These are phyloP conservation scores for Chelonus formosanus DNA, from an alignment of 2,888 invertebrate species.

Conservation along the genomic window DNA sequence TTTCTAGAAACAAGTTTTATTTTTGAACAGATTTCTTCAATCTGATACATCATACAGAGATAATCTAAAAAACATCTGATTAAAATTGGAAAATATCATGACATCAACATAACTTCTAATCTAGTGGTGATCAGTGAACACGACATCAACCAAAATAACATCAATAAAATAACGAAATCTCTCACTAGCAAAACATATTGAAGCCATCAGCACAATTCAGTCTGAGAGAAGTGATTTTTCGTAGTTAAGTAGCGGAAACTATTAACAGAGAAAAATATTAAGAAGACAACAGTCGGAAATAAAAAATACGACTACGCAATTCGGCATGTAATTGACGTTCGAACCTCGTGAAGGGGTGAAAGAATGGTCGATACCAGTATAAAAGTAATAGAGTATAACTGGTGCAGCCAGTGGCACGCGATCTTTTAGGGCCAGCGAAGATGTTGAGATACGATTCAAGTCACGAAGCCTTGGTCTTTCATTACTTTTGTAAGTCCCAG, in stretches of 20 bases:
- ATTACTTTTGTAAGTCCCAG: conserved; percentile 29
- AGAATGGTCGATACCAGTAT: conserved; percentile 54
- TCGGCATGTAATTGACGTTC: conserved; percentile 35
- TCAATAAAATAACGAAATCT: no score
- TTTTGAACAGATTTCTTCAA: no score
- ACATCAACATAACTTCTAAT: no score
- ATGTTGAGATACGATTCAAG: conserved; percentile 60
- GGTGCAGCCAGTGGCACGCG: conserved; percentile 59
- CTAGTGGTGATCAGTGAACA: no score
- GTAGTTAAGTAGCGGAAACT: background rate
- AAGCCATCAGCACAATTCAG: no score
- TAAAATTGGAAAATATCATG: no score
- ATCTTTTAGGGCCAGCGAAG: conserved; percentile 57
- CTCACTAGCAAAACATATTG: no score
- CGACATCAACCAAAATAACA: no score
- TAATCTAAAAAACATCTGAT: no score
- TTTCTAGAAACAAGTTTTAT: no score
- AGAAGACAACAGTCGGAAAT: conserved; percentile 2
- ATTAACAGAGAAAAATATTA: conserved; percentile 5
- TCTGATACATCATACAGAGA: no score
- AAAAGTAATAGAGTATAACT: conserved; percentile 53
- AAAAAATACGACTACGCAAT: conserved; percentile 31
- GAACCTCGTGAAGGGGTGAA: conserved; percentile 30
- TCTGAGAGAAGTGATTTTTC: no score
- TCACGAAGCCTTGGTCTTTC: conserved; percentile 55